Base-by-base conservation (phyloP, 1,140 invertebrate genomes). In the Chymomyza costata region DNA sequence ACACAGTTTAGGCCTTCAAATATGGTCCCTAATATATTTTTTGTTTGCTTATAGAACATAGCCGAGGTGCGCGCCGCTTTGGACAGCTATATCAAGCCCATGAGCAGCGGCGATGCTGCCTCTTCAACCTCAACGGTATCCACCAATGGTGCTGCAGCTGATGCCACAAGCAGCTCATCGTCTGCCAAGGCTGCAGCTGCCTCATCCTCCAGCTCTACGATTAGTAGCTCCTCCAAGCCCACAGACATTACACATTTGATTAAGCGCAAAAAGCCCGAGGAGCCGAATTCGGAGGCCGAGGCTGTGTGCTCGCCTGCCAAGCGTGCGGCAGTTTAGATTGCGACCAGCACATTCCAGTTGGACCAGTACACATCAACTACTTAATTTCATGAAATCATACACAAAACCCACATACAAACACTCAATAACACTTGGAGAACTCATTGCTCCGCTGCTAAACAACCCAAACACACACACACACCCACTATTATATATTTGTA, bases 201-300 rank as follows among this genome's bases (percentile, higher is more conserved):
- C 13, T 49, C 58, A 0, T 62, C 62, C 1, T 74, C 82, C 6
- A 76, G 78, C 46, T 43, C 76, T 6, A 74, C 70, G 6, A 83
- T 67, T 34, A 83, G 71, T 55, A 71, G 80, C 40, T 80, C 73
- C 40, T 60, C 81, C 28, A 85, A 85, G 52, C 83, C 83, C 11
- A 83, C 66, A 31, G 84, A 85, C 43, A 85, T 85, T 25, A 83
- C 84, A 21, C 83, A 85, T 74, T 43, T 85, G 55, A 85, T 85
- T 34, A 85, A 85, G 48, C 83, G 84, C 43, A 85, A 85, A 60
- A 85, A 85, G 62, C 84, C 83, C 6, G 83, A 83, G 45, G 84
- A 84, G 17, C 66, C 78, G 21, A 66, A 69, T 43, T 80, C 71
- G 19, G 83, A 85, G 47, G 81, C 83, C 8, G 83, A 83, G 28